A percentile compares a stretch with the other conserved stretches of the same genome.
Evolutionary conservation across 2,113 vertebrate species (phyloP).

Genomic region (Melanostigma gelatinosum): DNA sequence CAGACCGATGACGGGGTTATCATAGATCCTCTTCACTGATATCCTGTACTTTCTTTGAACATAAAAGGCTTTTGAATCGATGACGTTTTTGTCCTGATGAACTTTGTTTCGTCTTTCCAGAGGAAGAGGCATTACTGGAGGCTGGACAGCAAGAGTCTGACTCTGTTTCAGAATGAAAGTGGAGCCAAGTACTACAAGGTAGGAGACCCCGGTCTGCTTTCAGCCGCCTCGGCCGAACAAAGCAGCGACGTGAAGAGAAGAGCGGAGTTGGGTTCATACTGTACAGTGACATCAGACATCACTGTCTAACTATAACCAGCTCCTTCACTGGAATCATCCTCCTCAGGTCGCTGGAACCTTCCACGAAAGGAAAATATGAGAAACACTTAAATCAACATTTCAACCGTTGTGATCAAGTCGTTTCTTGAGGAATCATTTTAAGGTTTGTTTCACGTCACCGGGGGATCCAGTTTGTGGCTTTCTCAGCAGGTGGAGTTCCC

Average conservation of each 20-base stretch:
- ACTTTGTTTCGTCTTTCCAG: conserved; percentile 75
- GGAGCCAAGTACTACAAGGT: conserved; percentile 95
- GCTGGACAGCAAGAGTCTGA: conserved; percentile 95
- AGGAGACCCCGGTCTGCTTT: conserved; percentile 45
- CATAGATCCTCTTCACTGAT: too few species aligned
- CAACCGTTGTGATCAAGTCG: too few species aligned
- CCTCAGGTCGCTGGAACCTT: neutral
- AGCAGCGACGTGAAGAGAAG: conserved; percentile 7
- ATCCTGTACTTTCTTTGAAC: too few species aligned
- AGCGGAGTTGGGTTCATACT: conserved; percentile 23
- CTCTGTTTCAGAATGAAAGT: conserved; percentile 94
- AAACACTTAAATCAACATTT: too few species aligned
- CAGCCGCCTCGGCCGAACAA: conserved; percentile 37
- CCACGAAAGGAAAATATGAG: neutral
- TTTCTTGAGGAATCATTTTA: too few species aligned
- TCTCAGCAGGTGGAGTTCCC: too few species aligned
- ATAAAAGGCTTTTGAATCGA: neutral
- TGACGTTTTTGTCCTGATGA: conserved; percentile 3
- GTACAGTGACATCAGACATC: neutral
- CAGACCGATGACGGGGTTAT: too few species aligned
- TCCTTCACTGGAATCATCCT: neutral
- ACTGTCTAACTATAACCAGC: neutral
- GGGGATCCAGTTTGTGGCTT: too few species aligned
- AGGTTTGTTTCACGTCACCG: too few species aligned
- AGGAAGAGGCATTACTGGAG: conserved; percentile 98